phyloP scores from a whole-genome alignment of 2,797 vertebrate species.

The Calcarius lapponicus region DNA sequence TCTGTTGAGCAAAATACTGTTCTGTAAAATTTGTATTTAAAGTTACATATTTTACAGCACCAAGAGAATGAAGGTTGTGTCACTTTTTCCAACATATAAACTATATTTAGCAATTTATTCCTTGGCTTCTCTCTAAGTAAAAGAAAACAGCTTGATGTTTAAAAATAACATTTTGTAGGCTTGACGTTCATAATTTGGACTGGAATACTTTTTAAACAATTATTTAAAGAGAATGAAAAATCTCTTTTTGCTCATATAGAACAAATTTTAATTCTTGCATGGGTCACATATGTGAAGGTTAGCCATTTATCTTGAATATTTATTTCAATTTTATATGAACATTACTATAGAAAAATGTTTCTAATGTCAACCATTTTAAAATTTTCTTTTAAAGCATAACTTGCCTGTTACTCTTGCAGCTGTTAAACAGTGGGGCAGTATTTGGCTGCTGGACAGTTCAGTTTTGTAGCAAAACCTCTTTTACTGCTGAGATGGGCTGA shows the following conservation, averaged over 20 bases:
- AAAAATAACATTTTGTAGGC: conserved; percentile 70
- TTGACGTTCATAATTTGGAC: conserved; percentile 53
- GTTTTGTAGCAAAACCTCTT: background rate
- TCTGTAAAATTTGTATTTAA: conserved; percentile 63
- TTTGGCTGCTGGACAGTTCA: background rate
- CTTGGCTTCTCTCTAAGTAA: conserved; percentile 63
- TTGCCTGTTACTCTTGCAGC: background rate
- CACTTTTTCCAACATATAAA: conserved; percentile 65
- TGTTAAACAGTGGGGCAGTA: background rate
- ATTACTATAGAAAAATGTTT: background rate
- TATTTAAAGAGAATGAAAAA: conserved; percentile 48
- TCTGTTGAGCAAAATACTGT: conserved; percentile 58
- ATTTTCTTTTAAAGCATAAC: background rate
- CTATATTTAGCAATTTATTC: conserved; percentile 69
- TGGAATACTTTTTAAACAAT: conserved; percentile 47
- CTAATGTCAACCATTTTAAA: background rate
- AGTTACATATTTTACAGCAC: conserved; percentile 64
- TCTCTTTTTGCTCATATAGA: conserved; percentile 14
- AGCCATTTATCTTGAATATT: conserved; percentile 5
- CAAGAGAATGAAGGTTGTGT: conserved; percentile 65
- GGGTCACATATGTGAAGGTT: background rate
- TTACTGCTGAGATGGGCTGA: background rate
- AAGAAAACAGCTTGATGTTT: conserved; percentile 66
- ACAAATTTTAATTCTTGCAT: background rate
- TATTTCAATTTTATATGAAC: background rate